Evolutionary conservation across 2,113 vertebrate species (phyloP), one percentile per base, ranked within the genome.

Genomic region (Cyrtonyx montezumae): DNA sequence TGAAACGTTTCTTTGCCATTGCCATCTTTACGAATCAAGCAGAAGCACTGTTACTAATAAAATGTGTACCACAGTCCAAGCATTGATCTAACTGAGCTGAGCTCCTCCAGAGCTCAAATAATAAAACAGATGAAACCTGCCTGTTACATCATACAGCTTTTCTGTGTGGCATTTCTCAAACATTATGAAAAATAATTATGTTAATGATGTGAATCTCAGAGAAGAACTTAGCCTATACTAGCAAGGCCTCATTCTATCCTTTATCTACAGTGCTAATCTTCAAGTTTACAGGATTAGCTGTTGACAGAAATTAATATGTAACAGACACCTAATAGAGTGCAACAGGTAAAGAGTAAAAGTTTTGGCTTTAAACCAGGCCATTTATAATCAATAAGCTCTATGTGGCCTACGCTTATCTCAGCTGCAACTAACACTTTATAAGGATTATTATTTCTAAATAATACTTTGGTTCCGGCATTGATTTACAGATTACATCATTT

Each of bases 41-140:
- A 69, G 40, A 87, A 93, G 61, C 37, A 69, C 18, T n/a, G 34
- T 48, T 74, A 65, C 34, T 69, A 79, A 74, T 43, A 75, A 83
- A 79, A 78, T 5, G 23, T 26, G 32, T 48, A 22, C 45, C 51
- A 61, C 26, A 26, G 40, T 37, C 43, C 73, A 68, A 53, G 49
- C 34, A 63, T 21, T 75, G 56, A 53, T 66, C 9, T 37, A 25
- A 75, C 7, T 45, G 34, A 79, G 34, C 67, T 75, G 62, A 82
- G 43, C 13, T 82, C 48, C 71, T 73, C 37, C 66, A 34, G 19
- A 91, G 34, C 59, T 86, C 40, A 37, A 62, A 67, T 32, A 71
- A 71, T 21, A 43, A 55, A 83, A 46, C 36, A 78, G 30, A 61
- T 43, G n/a, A 87, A 82, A 63, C 19, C 20, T 11, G 8, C 8